Conservation (phyloP, 2,113 vertebrate species). For the Dascyllus trimaculatus region DNA sequence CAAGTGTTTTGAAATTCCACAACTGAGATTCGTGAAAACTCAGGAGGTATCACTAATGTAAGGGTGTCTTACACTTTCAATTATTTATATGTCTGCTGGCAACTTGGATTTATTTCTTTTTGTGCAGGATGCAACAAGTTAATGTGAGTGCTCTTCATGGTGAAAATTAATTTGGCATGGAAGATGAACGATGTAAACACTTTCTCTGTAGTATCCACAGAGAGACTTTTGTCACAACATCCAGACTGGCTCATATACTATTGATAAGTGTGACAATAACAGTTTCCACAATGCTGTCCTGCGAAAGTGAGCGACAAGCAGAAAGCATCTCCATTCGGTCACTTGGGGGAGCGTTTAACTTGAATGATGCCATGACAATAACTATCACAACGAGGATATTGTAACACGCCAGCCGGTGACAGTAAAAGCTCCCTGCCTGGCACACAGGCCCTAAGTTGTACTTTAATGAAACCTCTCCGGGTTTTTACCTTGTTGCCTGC, state of each 20-base stretch:
- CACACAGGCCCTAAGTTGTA: slow-evolving; percentile 34
- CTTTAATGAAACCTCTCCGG: slow-evolving; percentile 59
- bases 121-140: not conserved
- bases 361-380: slow-evolving; percentile 47
- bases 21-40: slow-evolving; percentile 1
- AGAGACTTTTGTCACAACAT: slow-evolving; percentile 6
- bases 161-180: slow-evolving; percentile 7
- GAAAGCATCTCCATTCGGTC: slow-evolving; percentile 34
- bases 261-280: slow-evolving; percentile 41
- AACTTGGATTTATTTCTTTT: not conserved
- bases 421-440: slow-evolving; percentile 46
- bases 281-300: slow-evolving; percentile 30
- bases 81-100: not conserved
- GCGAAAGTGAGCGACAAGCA: slow-evolving; percentile 25
- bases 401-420: slow-evolving; percentile 36
- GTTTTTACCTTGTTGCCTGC: slow-evolving; percentile 49
- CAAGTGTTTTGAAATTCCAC: not conserved
- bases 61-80: not conserved
- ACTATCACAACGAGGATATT: slow-evolving; percentile 50
- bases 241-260: slow-evolving; percentile 26
- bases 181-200: slow-evolving; percentile 4
- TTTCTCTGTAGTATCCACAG: not conserved
- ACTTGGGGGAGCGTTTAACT: slow-evolving; percentile 29
- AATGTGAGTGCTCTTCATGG: not conserved
- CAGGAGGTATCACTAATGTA: not conserved